These are phyloP conservation scores for Lepisosteus oculatus DNA, from an alignment of 2,113 vertebrate species.

Conservation along the genomic window DNA sequence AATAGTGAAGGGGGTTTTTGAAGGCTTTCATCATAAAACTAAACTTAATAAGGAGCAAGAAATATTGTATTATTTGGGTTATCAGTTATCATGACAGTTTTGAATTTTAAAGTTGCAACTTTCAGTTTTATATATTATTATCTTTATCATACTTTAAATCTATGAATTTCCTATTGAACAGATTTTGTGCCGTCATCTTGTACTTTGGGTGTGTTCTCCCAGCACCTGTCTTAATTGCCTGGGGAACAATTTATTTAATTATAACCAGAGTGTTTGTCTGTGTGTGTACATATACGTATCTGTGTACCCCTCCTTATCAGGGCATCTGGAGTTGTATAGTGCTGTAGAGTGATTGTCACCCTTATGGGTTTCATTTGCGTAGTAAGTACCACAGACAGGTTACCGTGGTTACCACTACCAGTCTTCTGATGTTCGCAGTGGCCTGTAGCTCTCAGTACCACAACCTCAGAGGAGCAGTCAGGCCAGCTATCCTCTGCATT, in stretches of 20 bases:
- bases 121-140: no score
- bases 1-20: no score
- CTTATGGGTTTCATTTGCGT: conserved; percentile 22
- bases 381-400: conserved; percentile 5
- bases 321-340: background rate
- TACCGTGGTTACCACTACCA: conserved; percentile 18
- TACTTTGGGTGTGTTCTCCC: no score
- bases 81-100: no score
- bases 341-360: background rate
- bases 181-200: no score
- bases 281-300: background rate
- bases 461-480: background rate
- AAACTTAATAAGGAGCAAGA: no score
- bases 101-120: no score
- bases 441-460: background rate
- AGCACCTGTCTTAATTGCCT: background rate
- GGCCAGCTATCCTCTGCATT: background rate
- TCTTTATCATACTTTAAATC: no score
- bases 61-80: no score
- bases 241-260: background rate
- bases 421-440: conserved; percentile 5
- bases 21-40: no score
- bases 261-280: no score
- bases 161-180: no score
- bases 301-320: background rate